phyloP scores from a whole-genome alignment of 2,113 vertebrate genomes.

The Spea bombifrons region DNA sequence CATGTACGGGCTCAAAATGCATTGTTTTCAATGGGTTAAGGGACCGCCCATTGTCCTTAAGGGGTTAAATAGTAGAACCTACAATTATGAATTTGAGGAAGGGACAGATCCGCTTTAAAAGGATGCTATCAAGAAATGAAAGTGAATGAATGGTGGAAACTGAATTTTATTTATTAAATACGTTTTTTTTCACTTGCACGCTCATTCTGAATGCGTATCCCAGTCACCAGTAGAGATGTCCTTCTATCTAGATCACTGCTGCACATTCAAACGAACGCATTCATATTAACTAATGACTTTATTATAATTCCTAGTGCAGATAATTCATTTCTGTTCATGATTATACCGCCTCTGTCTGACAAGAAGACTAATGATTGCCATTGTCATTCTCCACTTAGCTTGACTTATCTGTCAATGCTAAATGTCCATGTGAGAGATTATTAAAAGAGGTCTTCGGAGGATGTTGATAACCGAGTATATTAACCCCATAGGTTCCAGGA shows the following conservation, averaged over 20 bases:
- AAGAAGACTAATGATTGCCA: conserved; percentile 24
- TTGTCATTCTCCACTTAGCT: conserved; percentile 25
- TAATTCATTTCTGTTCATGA: conserved; percentile 29
- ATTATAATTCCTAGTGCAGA: conserved; percentile 19
- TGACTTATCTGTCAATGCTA: conserved; percentile 14
- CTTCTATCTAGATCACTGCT: neutral
- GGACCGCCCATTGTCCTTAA: too few relatives aligned
- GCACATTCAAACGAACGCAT: conserved; percentile 13
- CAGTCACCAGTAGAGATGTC: neutral
- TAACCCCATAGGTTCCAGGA: neutral
- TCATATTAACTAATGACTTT: conserved; percentile 18
- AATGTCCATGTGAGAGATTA: neutral
- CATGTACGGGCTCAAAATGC: too few relatives aligned
- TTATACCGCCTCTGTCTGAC: conserved; percentile 15
- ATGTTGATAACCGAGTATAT: neutral
- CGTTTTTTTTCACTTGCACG: neutral
- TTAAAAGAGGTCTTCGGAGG: neutral
- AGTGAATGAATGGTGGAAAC: too few relatives aligned
- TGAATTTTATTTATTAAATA: neutral
- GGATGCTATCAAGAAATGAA: too few relatives aligned
- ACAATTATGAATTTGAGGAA: too few relatives aligned
- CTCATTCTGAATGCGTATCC: neutral
- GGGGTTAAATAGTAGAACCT: too few relatives aligned
- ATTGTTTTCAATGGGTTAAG: too few relatives aligned
- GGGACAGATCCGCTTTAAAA: too few relatives aligned